Evolutionary conservation across 2,888 invertebrate species (phyloP).

Genomic region (Dicyrtomina minuta): DNA sequence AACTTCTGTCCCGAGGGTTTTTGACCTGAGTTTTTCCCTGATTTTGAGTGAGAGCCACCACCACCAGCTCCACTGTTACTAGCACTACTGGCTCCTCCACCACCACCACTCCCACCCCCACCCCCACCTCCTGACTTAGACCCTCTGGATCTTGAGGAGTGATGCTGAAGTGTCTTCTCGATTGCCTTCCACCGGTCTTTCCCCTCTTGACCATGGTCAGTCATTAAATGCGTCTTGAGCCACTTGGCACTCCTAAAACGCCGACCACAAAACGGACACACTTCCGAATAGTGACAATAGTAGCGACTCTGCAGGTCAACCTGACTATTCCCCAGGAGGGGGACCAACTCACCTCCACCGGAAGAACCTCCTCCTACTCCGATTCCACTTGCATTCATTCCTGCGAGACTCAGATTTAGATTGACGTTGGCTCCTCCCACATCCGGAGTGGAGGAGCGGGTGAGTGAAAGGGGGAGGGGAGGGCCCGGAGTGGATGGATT

Average conservation of each 20-base stretch:
- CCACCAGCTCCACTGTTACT: neutral
- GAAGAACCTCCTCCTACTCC: no score
- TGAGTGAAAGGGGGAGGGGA: conserved; percentile 7
- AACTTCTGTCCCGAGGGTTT: conserved; percentile 1
- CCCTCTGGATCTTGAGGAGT: neutral
- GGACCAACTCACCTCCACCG: conserved; percentile 42
- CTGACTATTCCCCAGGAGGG: conserved; percentile 62
- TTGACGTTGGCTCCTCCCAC: neutral
- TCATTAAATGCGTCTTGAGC: conserved; percentile 80
- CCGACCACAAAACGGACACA: conserved; percentile 81
- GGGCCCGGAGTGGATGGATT: conserved; percentile 29
- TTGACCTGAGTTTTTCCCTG: neutral
- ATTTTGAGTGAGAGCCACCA: neutral
- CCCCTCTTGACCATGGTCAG: conserved; percentile 76
- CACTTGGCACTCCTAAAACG: conserved; percentile 86
- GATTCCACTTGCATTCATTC: no score
- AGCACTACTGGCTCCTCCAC: conserved; percentile 1
- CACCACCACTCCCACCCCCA: conserved; percentile 13
- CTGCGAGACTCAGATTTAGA: neutral
- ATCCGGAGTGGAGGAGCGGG: neutral
- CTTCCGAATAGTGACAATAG: conserved; percentile 70
- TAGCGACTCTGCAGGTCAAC: conserved; percentile 66
- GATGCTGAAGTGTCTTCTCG: conserved; percentile 56
- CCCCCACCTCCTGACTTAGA: conserved; percentile 4
- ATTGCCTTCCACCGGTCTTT: conserved; percentile 66